Base-by-base conservation (phyloP, 92 coral and sea anemone species). In the Phymanthus crucifer region DNA sequence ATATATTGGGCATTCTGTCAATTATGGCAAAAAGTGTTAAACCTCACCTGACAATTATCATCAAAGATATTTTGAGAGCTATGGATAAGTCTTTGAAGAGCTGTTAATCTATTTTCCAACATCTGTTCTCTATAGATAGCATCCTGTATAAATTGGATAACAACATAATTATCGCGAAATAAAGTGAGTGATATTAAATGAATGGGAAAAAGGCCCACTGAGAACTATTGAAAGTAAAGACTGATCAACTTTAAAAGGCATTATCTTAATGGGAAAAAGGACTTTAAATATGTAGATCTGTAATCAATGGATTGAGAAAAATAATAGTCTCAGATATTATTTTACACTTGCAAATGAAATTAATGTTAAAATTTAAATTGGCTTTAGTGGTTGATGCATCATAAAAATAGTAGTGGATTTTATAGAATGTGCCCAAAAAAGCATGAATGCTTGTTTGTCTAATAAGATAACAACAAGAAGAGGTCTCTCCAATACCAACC, bases 121-220 rank as follows among this genome's bases (percentile, higher is more conserved):
- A 95, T 83, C 83, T 95, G 97, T 70, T 95, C 99, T 72, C 99
- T 84, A 66, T 93, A 92, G 50, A 95, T 50, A 27, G 99, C 99
- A 93, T 95, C 99, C 95, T 93, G 43, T 40, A 29, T 18, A 32
- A n/a, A 54, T 23, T 19, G 23, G 58, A 45, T 34, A 11, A 19
- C n/a, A 50, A 54, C n/a, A 52, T 19, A 9, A 54, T 8, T 54
- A 54, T 54, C 26, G 12, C 18, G 0, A 50, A 50, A 14, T 2
- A 50, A 3, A 19, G 18, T 14, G 17, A 14, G 16, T 14, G 4
- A 8, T 54, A 24, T 24, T 0, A 54, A 54, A 50, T 0, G 19
- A 50, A n/a, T 19, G 11, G 24, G 24, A 19, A 21, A 54, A 54
- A 14, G 27, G 27, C 48, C 13, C 14, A 17, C 48, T 43, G 48